Evolutionary conservation across 2,113 vertebrate genomes (phyloP), one percentile per base, ranked within the genome.

Genomic region (Eulacestoma nigropectus): DNA sequence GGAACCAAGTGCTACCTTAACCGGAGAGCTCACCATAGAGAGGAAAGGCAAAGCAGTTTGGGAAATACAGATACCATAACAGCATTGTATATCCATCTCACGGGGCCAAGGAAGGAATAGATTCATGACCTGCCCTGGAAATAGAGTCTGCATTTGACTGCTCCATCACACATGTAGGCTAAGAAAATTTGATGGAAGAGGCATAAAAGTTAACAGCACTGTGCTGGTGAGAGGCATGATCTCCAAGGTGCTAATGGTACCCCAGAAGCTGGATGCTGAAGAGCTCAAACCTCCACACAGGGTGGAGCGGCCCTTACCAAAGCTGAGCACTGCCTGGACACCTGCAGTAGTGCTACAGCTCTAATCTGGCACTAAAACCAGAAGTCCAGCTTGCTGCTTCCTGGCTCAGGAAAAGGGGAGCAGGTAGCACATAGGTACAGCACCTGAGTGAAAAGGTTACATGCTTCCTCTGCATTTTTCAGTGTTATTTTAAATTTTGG

Each of bases 181-280:
- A 55, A 83, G 70, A 62, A 79, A 83, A 72, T 49, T 7, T 8
- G 12, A 47, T 33, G n/a, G 49, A 68, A 89, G 79, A 88, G 25
- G 29, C 8, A 3, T 15, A 44, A 20, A 35, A 55, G 33, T 35
- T 60, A 50, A 30, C 30, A 89, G 23, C 30, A 30, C 11, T 4
- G 3, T 42, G n/a, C 22, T 90, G 37, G 13, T 55, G 37, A 47
- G 42, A 52, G 22, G 19, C 0, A 2, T 0, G 0, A 55, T 46
- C 26, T 53, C 37, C n/a, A 30, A 11, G 53, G 23, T 50, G 33
- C 41, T 55, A 11, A 35, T 42, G 25, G 16, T 57, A 8, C 20
- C 60, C 32, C 64, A 67, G 44, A 47, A 53, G 19, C 0, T 2
- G 3, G 10, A 32, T 76, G 44, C 62, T 76, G 16, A 85, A 49